Base-by-base conservation (phyloP, 2,113 vertebrate genomes). In the Pelusios castaneus region DNA sequence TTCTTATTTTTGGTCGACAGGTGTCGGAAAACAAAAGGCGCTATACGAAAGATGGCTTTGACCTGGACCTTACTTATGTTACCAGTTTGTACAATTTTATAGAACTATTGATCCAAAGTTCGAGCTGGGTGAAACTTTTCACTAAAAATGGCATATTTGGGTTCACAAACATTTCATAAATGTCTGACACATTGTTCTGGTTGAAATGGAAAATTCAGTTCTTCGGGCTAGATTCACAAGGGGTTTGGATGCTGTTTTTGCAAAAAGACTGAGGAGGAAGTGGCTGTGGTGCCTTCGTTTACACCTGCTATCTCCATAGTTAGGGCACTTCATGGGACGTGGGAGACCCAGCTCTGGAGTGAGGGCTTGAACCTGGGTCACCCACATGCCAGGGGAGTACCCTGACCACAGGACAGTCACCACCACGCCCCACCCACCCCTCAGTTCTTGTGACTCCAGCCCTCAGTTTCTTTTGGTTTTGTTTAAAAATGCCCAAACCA, bases 1-100 rank as follows among this genome's bases (percentile, higher is more conserved):
- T 55, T 80, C 10, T 19, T 83, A 88, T 13, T 85, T 94, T 90
- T 86, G 80, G 85, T 56, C 82, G 29, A 38, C 86, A 99, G 99
- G 98, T 99, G 85, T 99, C 99, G 22, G 99, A 98, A 98, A 99
- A 99, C 97, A 99, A 99, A 97, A 98, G 99, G 22, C 98, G 99
- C 31, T 99, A 99, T 93, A 98, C 96, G 89, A 99, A 98, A 91
- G 99, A 99, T 97, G 99, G 99, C 60, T 99, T 99, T 98, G 99
- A 99, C 95, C 98, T 99, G 87, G 99, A 99, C 88, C 99, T 99
- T 43, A 99, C 99, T 85, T 99, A 99, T 1, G 84, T 99, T 95
- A 99, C 99, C 97, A 99, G 99, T 99, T 91, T 70, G 96, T 92
- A 81, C 91, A 49, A 11, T 77, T 92, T 90, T 38, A 54, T 27